Conservation (phyloP, 2,888 invertebrate species). For the Folsomia candida region DNA sequence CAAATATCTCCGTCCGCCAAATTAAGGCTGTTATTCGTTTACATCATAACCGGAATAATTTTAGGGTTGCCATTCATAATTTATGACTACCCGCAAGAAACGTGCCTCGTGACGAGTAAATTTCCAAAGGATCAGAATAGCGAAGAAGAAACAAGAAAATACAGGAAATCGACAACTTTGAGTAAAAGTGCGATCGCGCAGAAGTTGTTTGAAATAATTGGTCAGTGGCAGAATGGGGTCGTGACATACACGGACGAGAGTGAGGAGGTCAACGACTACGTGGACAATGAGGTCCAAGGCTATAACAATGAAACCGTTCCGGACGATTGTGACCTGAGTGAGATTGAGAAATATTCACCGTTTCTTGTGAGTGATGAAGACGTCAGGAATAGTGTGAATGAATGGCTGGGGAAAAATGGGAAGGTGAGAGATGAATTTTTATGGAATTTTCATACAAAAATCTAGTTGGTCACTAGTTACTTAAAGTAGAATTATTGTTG, state of each 20-base stretch:
- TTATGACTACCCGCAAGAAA: neutral
- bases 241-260: neutral
- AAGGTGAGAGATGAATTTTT: too few species aligned
- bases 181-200: neutral
- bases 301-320: neutral
- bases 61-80: neutral
- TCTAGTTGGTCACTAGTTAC: too few species aligned
- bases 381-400: neutral
- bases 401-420: neutral
- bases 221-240: neutral
- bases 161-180: neutral
- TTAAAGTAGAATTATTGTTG: too few species aligned
- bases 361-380: neutral
- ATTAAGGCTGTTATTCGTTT: neutral
- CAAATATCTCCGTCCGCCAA: too few species aligned
- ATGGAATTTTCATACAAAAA: too few species aligned
- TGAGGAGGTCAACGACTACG: neutral
- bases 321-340: neutral
- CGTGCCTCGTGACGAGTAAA: too few species aligned
- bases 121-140: slow-evolving; percentile 29
- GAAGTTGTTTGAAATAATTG: neutral
- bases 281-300: too few species aligned
- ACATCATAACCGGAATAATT: neutral
- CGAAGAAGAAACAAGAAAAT: neutral
- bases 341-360: neutral